Conservation (phyloP, 2,797 vertebrate genomes). For the Linurgus olivaceus region DNA sequence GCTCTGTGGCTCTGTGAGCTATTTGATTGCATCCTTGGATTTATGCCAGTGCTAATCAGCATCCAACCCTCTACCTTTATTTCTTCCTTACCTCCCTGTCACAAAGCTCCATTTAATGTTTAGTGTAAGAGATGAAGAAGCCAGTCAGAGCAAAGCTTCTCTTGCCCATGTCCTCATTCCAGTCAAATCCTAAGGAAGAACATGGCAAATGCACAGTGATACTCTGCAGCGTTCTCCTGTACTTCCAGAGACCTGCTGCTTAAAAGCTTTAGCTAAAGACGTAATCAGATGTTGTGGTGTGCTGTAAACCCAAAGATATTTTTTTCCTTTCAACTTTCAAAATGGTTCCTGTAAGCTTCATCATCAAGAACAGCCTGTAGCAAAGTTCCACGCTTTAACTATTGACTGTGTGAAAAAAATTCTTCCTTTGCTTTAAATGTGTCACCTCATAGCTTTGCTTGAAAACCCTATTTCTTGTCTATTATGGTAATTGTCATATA, state of each 20-base stretch:
- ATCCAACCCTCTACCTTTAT: not conserved
- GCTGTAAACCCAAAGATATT: not conserved
- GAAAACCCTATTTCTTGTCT: not conserved
- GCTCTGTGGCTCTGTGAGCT: not conserved
- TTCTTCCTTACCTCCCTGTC: not conserved
- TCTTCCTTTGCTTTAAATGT: not conserved
- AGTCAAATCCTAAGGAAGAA: not conserved
- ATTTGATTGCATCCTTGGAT: not conserved
- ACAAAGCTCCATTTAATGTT: not conserved
- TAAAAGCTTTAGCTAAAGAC: not conserved
- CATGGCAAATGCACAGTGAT: not conserved
- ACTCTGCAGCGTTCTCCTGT: not conserved
- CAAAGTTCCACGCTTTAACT: not conserved
- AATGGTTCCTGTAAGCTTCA: not conserved
- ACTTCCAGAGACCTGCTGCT: not conserved
- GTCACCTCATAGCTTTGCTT: not conserved
- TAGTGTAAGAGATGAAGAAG: not conserved
- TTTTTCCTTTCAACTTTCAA: not conserved
- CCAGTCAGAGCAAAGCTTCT: not conserved
- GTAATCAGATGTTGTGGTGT: not conserved
- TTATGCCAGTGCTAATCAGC: not conserved
- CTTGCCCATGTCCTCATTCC: not conserved
- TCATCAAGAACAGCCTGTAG: not conserved
- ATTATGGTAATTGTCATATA: not conserved
- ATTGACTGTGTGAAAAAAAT: not conserved